Base-by-base conservation (phyloP, 2,888 invertebrate species). In the Caenorhabditis imperialis region DNA sequence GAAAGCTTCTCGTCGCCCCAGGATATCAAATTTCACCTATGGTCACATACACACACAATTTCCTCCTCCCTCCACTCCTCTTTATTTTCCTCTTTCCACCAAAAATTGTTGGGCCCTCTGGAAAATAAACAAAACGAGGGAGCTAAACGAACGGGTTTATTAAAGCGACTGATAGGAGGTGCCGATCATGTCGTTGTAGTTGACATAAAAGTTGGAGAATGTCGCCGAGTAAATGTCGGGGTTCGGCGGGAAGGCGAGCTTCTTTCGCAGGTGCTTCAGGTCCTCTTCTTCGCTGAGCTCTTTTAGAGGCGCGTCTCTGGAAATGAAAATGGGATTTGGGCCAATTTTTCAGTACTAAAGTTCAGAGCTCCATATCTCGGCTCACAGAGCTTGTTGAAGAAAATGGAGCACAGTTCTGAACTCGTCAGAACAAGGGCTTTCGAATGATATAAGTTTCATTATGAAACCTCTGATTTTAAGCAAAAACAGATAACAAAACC, bases 141-240 rank as follows among this genome's bases (percentile, higher is more conserved):
- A 45, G 18, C 30, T 22, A 22, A 3, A 27, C 2, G 35, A 30
- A 30, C 33, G 25, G 48, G 30, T 50, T 50, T 22, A 45, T 71
- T 30, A 71, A 3, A 71, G 37, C 27, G 63, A 63, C 22, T 72
- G 71, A 58, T 72, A 72, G 23, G 61, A 58, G 14, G 53, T 38
- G 5, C 55, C 65, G 33, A 73, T 55, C 73, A 73, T 67, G n/a
- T 73, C 73, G 23, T 73, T 73, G 38, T 67, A 73, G n/a, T 72
- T 57, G n/a, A 72, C 53, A 20, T 65, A 73, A 22, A 73, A 73
- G 27, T 54, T 42, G 7, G 65, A 65, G 38, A 73, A 67, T 12
- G 72, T 48, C 20, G 61, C 55, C 4, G 61, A 48, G 14, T 54
- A 55, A 5, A 35, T 27, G 25, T 47, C 37, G 27, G 65, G 45